A percentile compares a stretch with the other conserved stretches of the same genome.
phyloP scores from a whole-genome alignment of 2,113 vertebrate species.

The Tachysurus vachellii region DNA sequence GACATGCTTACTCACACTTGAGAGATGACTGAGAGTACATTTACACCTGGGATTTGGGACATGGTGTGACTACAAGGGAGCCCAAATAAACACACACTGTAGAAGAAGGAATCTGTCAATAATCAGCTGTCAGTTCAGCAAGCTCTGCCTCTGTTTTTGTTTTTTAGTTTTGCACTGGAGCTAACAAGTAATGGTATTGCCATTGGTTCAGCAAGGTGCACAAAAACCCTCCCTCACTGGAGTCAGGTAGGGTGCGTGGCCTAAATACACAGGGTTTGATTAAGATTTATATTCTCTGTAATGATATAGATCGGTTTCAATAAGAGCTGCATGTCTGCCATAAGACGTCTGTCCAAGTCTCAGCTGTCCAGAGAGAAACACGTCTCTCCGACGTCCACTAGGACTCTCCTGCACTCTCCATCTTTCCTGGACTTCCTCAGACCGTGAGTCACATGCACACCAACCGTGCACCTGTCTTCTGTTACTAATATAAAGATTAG shows the following conservation, averaged over 20 bases:
- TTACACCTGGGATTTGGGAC: not conserved
- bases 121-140: not conserved
- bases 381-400: too few species aligned
- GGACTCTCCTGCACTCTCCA: conserved; percentile 62
- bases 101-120: not conserved
- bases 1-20: not conserved
- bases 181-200: not conserved
- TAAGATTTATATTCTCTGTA: not conserved
- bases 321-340: conserved; percentile 73
- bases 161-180: not conserved
- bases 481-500: not conserved
- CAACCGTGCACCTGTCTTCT: too few species aligned
- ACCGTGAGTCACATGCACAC: conserved; percentile 63
- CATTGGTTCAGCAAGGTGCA: not conserved
- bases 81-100: conserved; percentile 64
- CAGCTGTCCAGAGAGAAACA: not conserved
- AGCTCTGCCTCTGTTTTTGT: too few species aligned
- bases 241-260: not conserved
- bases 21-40: too few species aligned
- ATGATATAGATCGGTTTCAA: conserved; percentile 78
- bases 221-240: not conserved
- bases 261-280: not conserved
- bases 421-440: conserved; percentile 73
- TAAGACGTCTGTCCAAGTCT: conserved; percentile 70
- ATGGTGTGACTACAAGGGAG: not conserved